phyloP scores from a whole-genome alignment of 2,113 vertebrate genomes.

The Ahaetulla prasina region DNA sequence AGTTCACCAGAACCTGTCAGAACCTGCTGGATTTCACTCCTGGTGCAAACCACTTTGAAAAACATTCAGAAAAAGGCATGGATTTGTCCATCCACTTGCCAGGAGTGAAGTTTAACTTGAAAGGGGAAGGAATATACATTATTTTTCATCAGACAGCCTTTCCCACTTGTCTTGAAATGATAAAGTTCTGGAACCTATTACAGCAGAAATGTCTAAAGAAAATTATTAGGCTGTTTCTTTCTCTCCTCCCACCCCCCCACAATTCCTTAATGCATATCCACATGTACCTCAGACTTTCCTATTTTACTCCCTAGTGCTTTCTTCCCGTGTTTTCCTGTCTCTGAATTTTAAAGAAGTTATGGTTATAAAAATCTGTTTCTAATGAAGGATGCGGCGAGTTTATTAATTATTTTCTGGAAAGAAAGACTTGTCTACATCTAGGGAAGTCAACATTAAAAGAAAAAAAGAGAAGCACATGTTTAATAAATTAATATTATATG shows the following conservation, averaged over 20 bases:
- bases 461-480: not conserved
- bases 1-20: no score
- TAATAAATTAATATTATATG: not conserved
- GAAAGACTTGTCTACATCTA: slow-evolving; percentile 33
- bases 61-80: not conserved
- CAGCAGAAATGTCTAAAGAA: slow-evolving; percentile 69
- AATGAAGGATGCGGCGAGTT: slow-evolving; percentile 22
- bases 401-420: slow-evolving; percentile 26
- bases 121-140: slow-evolving; percentile 26
- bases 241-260: slow-evolving; percentile 35
- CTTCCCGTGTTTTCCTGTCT: slow-evolving; percentile 46
- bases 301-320: slow-evolving; percentile 48
- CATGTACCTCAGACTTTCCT: slow-evolving; percentile 41
- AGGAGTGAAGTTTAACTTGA: not conserved
- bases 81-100: not conserved
- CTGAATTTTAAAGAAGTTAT: slow-evolving; percentile 34
- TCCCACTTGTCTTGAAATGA: slow-evolving; percentile 63
- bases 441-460: slow-evolving; percentile 39
- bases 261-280: not conserved
- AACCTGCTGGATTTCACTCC: no score
- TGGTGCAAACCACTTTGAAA: not conserved
- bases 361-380: not conserved
- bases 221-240: slow-evolving; percentile 59
- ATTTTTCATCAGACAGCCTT: slow-evolving; percentile 53
- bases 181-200: slow-evolving; percentile 74